These are phyloP conservation scores for Microplitis deprimator DNA, from an alignment of 2,888 invertebrate species.

Conservation along the genomic window DNA sequence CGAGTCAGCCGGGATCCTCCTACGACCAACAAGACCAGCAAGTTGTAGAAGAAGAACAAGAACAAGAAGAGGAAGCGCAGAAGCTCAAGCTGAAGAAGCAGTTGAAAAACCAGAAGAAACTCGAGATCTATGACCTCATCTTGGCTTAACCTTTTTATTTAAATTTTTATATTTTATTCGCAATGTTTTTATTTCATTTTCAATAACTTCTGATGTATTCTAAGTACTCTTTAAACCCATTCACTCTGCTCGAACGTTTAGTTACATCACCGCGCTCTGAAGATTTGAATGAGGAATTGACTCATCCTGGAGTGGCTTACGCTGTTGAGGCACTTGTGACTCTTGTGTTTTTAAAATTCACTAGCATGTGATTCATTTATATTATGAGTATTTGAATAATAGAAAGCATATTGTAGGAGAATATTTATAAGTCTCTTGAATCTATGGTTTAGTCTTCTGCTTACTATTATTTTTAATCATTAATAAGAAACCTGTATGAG, in stretches of 20 bases:
- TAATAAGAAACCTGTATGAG: neutral
- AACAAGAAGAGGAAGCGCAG: neutral
- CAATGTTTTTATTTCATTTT: neutral
- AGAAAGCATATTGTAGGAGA: conserved; percentile 13
- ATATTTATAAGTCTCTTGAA: conserved; percentile 15
- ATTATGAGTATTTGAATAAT: conserved; percentile 3
- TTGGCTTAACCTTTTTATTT: neutral
- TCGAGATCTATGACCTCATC: conserved; percentile 14
- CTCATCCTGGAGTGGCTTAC: neutral
- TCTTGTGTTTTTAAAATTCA: too few species aligned
- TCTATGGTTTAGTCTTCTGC: neutral
- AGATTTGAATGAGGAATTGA: neutral
- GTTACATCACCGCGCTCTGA: neutral
- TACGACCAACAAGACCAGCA: conserved; percentile 3
- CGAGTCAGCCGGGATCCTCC: conserved; percentile 5
- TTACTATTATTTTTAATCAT: neutral
- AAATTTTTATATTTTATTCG: neutral
- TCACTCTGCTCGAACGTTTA: neutral
- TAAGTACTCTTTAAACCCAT: neutral
- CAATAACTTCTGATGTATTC: neutral
- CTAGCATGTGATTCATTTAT: conserved; percentile 11
- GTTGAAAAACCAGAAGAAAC: neutral
- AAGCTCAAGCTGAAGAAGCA: neutral
- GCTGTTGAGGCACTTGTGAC: too few species aligned
- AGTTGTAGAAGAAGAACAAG: neutral